phyloP scores from a whole-genome alignment of 2,113 vertebrate genomes.

The Podilymbus podiceps region DNA sequence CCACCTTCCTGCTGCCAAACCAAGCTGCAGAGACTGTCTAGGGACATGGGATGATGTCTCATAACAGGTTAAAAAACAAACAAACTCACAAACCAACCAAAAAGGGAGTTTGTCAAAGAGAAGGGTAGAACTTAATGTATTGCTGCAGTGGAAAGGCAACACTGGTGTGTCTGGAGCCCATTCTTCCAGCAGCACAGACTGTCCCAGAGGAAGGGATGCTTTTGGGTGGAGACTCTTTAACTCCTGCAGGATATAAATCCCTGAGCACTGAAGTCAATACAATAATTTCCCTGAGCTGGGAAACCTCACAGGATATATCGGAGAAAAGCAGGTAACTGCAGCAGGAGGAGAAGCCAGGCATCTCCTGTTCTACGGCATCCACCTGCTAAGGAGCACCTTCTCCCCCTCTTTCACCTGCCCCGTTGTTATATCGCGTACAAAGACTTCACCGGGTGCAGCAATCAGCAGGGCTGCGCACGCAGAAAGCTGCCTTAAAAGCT shows the following conservation, averaged over 20 bases:
- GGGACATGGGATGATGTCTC: not conserved
- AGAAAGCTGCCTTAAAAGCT: not conserved
- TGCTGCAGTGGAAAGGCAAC: not conserved
- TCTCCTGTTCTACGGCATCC: not conserved
- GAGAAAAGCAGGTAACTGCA: not conserved
- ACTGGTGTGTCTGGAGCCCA: not conserved
- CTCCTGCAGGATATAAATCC: not conserved
- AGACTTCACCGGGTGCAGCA: not conserved
- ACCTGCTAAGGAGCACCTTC: not conserved
- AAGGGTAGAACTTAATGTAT: not conserved
- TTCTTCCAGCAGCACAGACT: not conserved
- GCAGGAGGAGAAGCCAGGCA: not conserved
- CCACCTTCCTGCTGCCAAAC: not conserved
- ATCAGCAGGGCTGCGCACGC: not conserved
- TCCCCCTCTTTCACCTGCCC: not conserved
- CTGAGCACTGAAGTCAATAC: not conserved
- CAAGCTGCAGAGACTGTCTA: not conserved
- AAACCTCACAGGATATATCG: not conserved
- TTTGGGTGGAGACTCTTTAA: not conserved
- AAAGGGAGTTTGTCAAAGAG: not conserved
- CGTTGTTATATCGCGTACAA: not conserved
- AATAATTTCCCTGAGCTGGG: not conserved
- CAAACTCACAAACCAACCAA: too few species aligned
- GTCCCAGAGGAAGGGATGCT: not conserved
- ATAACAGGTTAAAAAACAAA: accelerated